Evolutionary conservation across 2,888 invertebrate species (phyloP), one percentile per base, ranked within the genome.

Genomic region (Mechanitis messenoides): DNA sequence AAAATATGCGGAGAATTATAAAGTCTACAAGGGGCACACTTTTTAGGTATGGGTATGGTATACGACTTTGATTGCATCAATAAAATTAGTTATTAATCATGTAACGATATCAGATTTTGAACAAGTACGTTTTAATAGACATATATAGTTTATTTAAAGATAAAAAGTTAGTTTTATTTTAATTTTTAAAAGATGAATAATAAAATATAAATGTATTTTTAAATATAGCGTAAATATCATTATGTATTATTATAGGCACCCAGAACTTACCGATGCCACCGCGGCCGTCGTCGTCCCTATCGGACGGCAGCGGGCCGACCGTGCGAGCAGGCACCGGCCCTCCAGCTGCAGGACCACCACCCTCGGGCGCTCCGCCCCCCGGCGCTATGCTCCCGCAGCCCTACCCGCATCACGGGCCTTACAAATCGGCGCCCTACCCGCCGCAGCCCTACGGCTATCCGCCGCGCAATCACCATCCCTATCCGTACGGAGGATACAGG

Each of bases 241-340:
- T 35, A 3, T 46, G 7, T 11, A 31, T 58, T 63, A 45, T 90
- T 87, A 50, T 86, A 95, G 95, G 95, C 83, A 95, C 94, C 86
- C 96, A 96, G 93, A 97, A 95, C 94, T 95, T 96, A 94, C 95
- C 96, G 91, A 97, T 97, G 95, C 97, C 97, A 85, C 96, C 96
- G 83, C 94, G 97, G 83, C 97, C 97, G 86, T 95, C 97, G 78
- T 97, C 97, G 86, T 91, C 93, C 90, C 83, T 94, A 91, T 85
- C 88, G 71, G 90, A 85, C 85, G 92, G 91, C 88, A 85, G 85
- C 81, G 90, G 86, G 69, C 80, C 81, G 72, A 81, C 81, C 74
- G 77, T 76, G 72, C 81, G 83, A 58, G 77, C 77, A 63, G 77
- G 75, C 59, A 78, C 77, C 62, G 77, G 74, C 62, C 79, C 81